Evolutionary conservation across 2,113 vertebrate genomes (phyloP).

Genomic region (Crotalus tigris): DNA sequence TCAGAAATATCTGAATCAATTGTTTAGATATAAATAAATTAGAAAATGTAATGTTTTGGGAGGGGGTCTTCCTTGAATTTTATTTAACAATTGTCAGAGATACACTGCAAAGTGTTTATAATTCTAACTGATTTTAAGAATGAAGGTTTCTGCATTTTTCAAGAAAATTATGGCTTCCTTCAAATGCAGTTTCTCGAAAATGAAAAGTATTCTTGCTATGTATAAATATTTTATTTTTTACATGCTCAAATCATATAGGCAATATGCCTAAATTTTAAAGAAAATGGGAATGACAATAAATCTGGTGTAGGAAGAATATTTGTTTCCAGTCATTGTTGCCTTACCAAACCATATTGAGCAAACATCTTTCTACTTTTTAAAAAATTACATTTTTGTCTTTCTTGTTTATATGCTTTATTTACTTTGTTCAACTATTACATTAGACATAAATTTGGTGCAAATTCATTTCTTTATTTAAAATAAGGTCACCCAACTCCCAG

Average conservation of each 20-base stretch:
- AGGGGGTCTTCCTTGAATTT: not conserved
- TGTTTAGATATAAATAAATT: not conserved
- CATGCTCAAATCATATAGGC: not conserved
- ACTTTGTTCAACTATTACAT: not conserved
- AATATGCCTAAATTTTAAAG: not conserved
- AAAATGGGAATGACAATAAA: not conserved
- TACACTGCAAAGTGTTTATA: not conserved
- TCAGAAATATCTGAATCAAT: not conserved
- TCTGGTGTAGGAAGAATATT: not conserved
- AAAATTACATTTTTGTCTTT: not conserved
- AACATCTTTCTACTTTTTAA: not conserved
- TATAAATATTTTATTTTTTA: not conserved
- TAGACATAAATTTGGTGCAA: not conserved
- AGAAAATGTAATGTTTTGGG: not conserved
- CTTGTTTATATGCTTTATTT: not conserved
- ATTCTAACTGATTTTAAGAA: not conserved
- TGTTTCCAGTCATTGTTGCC: not conserved
- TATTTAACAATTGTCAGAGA: not conserved
- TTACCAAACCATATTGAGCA: not conserved
- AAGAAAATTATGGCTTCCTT: not conserved
- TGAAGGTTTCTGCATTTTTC: not conserved
- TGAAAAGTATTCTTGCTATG: not conserved
- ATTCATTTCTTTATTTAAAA: not conserved
- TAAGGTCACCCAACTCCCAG: not conserved
- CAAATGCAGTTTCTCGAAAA: not conserved